Percentiles rank a stretch among this genome's conserved stretches.
Evolutionary conservation across 64 coral and sea anemone species (phyloP).

Genomic region (Dendronephthya gigantea): DNA sequence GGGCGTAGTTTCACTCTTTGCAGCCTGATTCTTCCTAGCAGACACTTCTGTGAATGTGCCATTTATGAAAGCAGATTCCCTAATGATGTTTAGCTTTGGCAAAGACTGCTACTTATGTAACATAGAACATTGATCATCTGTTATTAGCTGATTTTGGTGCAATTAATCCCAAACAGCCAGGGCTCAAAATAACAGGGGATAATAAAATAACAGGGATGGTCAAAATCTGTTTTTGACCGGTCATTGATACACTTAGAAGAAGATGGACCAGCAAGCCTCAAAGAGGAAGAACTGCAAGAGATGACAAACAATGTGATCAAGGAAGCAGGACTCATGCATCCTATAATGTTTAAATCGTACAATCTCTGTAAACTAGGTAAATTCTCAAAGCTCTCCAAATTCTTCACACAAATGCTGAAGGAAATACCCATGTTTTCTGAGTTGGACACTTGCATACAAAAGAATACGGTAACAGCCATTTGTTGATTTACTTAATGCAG

Average conservation of each 20-base stretch:
- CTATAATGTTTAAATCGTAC: not conserved
- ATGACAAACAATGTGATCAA: not conserved
- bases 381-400: not conserved
- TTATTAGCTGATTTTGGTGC: too few species aligned
- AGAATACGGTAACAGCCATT: not conserved
- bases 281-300: not conserved
- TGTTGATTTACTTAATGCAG: too few species aligned
- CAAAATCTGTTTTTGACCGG: too few species aligned
- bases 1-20: not conserved
- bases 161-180: too few species aligned
- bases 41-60: not conserved
- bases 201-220: too few species aligned
- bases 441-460: not conserved
- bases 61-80: not conserved
- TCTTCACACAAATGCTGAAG: not conserved
- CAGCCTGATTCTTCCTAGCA: not conserved
- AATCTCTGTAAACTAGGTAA: not conserved
- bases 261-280: not conserved
- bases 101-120: too few species aligned
- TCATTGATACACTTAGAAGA: too few species aligned
- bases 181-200: too few species aligned
- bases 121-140: too few species aligned
- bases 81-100: conserved; percentile 15
- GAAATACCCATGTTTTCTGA: not conserved
- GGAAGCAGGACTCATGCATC: not conserved